Percentiles rank a stretch among this genome's conserved stretches.
Evolutionary conservation across 2,797 vertebrate species (phyloP).

Genomic region (Rhinophrynus dorsalis): DNA sequence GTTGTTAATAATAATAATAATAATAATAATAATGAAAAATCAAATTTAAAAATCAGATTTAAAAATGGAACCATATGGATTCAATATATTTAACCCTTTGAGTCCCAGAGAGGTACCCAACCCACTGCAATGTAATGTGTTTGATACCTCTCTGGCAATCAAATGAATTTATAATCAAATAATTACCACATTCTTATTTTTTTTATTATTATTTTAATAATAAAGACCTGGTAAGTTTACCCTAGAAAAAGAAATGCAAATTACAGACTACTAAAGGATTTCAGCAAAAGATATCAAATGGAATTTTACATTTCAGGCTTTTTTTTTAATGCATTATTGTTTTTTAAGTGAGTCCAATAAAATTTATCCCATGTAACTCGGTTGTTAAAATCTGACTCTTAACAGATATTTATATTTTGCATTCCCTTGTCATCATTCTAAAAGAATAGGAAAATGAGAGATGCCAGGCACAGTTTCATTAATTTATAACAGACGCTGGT

Average conservation of each 20-base stretch:
- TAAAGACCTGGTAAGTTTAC: too few species aligned
- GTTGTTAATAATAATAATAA: too few species aligned
- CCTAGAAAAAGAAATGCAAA: slow-evolving; percentile 16
- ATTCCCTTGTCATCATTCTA: slow-evolving; percentile 47
- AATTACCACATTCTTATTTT: too few species aligned
- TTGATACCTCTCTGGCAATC: too few species aligned
- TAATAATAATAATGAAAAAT: too few species aligned
- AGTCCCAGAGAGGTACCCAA: too few species aligned
- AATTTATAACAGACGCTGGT: slow-evolving; percentile 46
- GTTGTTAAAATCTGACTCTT: slow-evolving; percentile 47
- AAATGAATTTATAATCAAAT: too few species aligned
- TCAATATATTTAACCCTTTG: too few species aligned
- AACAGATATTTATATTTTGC: slow-evolving; percentile 50
- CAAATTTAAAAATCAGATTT: too few species aligned
- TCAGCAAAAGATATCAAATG: slow-evolving; percentile 18
- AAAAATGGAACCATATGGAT: too few species aligned
- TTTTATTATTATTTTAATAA: too few species aligned
- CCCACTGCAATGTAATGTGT: too few species aligned
- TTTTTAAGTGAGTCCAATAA: slow-evolving; percentile 49
- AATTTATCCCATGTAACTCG: slow-evolving; percentile 45
- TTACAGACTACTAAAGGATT: slow-evolving; percentile 35
- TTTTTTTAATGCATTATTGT: slow-evolving; percentile 31
- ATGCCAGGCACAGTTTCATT: slow-evolving; percentile 41
- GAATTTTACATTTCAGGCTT: slow-evolving; percentile 39
- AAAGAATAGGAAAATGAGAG: slow-evolving; percentile 44